These are phyloP conservation scores for Abrostola tripartita DNA, from an alignment of 2,888 invertebrate genomes.

Conservation along the genomic window DNA sequence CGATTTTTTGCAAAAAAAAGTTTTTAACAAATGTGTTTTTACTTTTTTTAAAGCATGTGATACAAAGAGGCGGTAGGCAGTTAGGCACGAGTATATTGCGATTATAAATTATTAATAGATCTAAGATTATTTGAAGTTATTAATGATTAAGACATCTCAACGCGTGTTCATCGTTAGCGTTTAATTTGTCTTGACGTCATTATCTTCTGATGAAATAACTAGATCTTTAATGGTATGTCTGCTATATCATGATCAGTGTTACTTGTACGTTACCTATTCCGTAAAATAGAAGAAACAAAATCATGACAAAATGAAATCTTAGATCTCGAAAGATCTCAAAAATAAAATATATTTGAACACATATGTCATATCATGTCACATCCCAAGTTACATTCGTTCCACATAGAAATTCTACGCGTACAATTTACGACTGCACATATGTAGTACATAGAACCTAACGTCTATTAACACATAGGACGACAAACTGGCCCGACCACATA, in stretches of 20 bases:
- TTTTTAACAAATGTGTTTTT: conserved; percentile 61
- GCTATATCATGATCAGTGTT: too few relatives aligned
- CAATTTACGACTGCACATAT: conserved; percentile 4
- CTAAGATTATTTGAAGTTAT: conserved; percentile 67
- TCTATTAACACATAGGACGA: conserved; percentile 34
- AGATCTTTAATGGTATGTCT: background rate
- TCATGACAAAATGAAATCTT: background rate
- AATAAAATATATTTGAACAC: background rate
- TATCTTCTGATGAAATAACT: background rate
- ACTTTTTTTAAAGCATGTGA: conserved; percentile 61
- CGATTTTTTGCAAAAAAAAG: conserved; percentile 59
- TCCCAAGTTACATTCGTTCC: background rate
- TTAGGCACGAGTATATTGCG: conserved; percentile 60
- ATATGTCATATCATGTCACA: too few relatives aligned
- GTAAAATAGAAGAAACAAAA: too few relatives aligned
- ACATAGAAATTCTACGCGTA: background rate
- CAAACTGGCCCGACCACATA: conserved; percentile 72
- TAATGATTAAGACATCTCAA: conserved; percentile 66
- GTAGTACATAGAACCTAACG: conserved; percentile 24
- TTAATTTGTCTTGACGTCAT: background rate
- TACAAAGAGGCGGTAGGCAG: conserved; percentile 46
- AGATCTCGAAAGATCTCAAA: too few relatives aligned
- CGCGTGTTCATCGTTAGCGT: conserved; percentile 18
- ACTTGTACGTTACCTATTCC: too few relatives aligned
- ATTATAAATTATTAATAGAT: conserved; percentile 75